Evolutionary conservation across 2,113 vertebrate species (phyloP), one percentile per base, ranked within the genome.

Genomic region (Centropristis striata): DNA sequence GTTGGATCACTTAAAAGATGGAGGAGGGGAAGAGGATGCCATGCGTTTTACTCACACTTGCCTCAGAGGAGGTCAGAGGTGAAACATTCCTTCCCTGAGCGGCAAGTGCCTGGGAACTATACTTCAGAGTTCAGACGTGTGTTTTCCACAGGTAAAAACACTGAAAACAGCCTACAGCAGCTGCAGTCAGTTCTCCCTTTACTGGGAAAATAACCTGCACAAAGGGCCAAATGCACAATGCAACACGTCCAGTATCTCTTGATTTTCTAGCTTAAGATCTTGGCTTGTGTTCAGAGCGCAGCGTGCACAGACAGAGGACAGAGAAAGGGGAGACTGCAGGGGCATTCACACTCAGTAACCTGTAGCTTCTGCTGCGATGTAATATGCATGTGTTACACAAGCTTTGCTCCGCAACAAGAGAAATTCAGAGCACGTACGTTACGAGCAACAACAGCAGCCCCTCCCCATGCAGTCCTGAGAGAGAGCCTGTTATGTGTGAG

Each of bases 361-460:
- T 91, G 88, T 88, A 61, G 87, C 86, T 42, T 68, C 51, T 77
- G 81, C 81, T 47, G 67, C 88, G 59, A 28, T 82, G 81, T 83
- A 78, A 87, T 80, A 83, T 65, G 70, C 75, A 79, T 80, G 63
- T n/a, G 75, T 93, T 92, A 90, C 80, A 86, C 88, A 91, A 92
- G 89, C 77, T 82, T 64, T 49, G 85, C 87, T 77, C 57, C 36
- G 73, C 74, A 71, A 80, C 85, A 59, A 68, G 73, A 87, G 78
- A 81, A 10, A 92, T 92, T 91, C 88, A 86, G 88, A 85, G 86
- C 92, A 94, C 86, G 91, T 94, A 91, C 68, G 68, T 74, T 84
- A 85, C 14, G 84, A 88, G 88, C 71, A 87, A 80, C 85, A 76
- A 78, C 85, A 79, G 86, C 86, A 85, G 90, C 91, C 92, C 92